Base-by-base conservation (phyloP, 2,113 vertebrate genomes). In the Platycercus adscitus region DNA sequence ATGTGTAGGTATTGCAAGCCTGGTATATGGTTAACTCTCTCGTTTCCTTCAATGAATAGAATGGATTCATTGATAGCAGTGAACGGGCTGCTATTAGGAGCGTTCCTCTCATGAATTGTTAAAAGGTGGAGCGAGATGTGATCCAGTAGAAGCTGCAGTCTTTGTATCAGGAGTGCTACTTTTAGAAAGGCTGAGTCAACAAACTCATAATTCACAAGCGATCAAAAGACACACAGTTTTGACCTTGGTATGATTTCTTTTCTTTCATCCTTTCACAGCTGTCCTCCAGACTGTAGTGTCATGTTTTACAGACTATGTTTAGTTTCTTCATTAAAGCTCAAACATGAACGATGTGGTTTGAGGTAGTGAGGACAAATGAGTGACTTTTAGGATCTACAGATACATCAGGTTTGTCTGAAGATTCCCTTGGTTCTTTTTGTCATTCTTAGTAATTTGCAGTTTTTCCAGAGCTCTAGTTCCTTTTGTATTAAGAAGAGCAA, bases 111-210 rank as follows among this genome's bases (percentile, higher is more conserved):
- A 39, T 82, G 78, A 95, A 93, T 77, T 91, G 90, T 95, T 96
- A 95, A 93, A 92, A 86, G 75, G 33, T 66, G 81, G 79, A 68
- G 43, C 0, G 37, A 20, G 60, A 93, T 79, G 63, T 43, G 72
- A 96, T 95, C 81, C 0, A 0, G 56, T 76, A 43, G 56, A n/a
- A 83, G 89, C 81, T 81, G 90, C 89, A 88, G 46, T 20, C 69
- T 76, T 75, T 88, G 69, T 88, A 15, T 71, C 81, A 84, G 89
- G 87, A 92, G 65, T 14, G 82, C 96, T 96, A 58, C 94, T 97
- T 97, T 97, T 97, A 97, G 96, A 97, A 97, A 89, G 73, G 92
- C 95, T 96, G 95, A 97, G 69, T 97, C 95, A 93, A 90, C 96
- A 90, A 88, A 87, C 65, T 68, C 17, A 1, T 70, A 68, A 72